Conservation (phyloP, 2,888 invertebrate species). For the Athripsodes cinereus region DNA sequence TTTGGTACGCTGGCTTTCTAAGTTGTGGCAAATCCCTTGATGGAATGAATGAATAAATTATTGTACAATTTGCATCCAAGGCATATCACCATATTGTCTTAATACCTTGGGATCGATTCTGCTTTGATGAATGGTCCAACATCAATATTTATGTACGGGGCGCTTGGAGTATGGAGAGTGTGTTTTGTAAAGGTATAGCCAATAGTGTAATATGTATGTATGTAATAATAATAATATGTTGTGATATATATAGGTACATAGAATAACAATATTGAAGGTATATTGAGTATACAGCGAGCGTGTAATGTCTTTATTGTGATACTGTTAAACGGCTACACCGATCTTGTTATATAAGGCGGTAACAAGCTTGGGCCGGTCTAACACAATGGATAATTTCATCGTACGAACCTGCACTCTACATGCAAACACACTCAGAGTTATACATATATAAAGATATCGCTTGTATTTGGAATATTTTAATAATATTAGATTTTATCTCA, state of each 20-base stretch:
- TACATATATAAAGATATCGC: not conserved
- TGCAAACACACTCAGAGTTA: not conserved
- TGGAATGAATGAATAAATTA: no score
- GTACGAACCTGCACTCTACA: not conserved
- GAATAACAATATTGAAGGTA: no score
- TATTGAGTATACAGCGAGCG: slow-evolving; percentile 1
- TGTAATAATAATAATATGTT: no score
- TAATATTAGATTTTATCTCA: not conserved
- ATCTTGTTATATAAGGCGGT: slow-evolving; percentile 6
- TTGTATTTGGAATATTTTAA: not conserved
- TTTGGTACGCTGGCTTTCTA: no score
- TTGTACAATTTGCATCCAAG: no score
- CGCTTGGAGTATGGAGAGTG: slow-evolving; percentile 10
- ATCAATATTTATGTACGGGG: slow-evolving; percentile 23
- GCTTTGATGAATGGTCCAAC: slow-evolving; percentile 22
- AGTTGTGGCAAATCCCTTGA: no score
- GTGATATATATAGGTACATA: no score
- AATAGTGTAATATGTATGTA: no score
- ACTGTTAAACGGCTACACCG: slow-evolving; percentile 12
- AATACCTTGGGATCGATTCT: slow-evolving; percentile 9
- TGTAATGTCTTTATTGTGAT: slow-evolving; percentile 28
- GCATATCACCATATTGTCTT: no score
- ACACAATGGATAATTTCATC: not conserved
- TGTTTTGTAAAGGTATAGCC: no score
- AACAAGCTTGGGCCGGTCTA: not conserved